Evolutionary conservation across 2,888 invertebrate genomes (phyloP).

Genomic region (Adelphocoris suturalis): DNA sequence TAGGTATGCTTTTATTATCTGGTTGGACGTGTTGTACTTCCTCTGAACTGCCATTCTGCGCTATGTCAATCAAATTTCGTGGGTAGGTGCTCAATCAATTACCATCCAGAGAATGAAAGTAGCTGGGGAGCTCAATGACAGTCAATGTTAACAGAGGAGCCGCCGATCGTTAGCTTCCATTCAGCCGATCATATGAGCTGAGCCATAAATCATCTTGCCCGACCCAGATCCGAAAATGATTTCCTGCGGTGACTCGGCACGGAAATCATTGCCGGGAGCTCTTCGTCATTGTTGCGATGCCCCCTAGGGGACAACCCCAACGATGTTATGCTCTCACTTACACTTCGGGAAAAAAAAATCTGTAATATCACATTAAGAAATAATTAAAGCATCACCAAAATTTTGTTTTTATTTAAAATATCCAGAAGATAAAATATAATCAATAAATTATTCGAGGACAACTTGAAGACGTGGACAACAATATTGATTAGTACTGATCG

Average conservation of each 20-base stretch:
- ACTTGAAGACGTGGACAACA: no score
- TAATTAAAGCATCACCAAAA: no score
- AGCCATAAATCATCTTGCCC: constrained; percentile 47
- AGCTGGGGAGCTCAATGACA: constrained; percentile 34
- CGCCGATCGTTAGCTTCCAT: constrained; percentile 55
- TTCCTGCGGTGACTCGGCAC: constrained; percentile 37
- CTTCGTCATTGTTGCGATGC: not conserved
- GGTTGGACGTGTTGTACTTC: not conserved
- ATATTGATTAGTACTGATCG: no score
- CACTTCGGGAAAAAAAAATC: not conserved
- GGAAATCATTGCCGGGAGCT: constrained; percentile 17
- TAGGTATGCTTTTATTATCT: not conserved
- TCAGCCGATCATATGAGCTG: constrained; percentile 45
- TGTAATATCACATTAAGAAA: no score
- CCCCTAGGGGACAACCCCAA: not conserved
- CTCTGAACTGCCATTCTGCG: not conserved
- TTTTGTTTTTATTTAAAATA: no score
- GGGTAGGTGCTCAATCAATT: not conserved
- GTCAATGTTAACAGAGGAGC: constrained; percentile 16
- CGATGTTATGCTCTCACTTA: constrained; percentile 9
- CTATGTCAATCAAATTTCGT: not conserved
- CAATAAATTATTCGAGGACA: no score
- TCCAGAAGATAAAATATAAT: no score
- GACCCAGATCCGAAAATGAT: constrained; percentile 59
- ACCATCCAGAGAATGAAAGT: not conserved